Evolutionary conservation across 2,888 invertebrate genomes (phyloP), one percentile per base, ranked within the genome.

Genomic region (Euplexia lucipara): DNA sequence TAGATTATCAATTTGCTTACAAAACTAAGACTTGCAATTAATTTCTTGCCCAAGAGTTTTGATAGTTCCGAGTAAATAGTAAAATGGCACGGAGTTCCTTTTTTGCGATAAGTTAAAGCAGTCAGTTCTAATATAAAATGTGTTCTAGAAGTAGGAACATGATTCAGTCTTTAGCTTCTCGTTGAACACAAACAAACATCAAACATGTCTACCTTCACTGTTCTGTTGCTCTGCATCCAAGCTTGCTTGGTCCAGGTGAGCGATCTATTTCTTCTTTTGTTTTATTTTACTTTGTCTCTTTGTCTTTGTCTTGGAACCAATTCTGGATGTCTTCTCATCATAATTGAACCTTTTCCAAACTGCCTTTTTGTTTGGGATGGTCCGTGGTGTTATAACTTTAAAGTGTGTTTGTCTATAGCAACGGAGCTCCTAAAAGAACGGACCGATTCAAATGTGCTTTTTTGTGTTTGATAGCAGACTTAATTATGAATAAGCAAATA

Each of bases 201-300:
- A 18, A 71, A 51, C 42, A 77, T 79, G 77, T 52, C 60, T 42
- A 37, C 66, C 47, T 57, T 75, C 41, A 5, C 26, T 26, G 26
- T 79, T 32, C 47, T 82, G 42, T 56, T 81, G 41, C 54, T 79
- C 68, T 81, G 75, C 61, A 54, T 76, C 49, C 75, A 81, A 71
- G 77, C 75, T 69, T 81, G 72, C 62, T 70, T 81, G 56, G 52
- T 79, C 35, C 75, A 82, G 71, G 81, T 63, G 8, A 45, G 44
- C 42, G 3, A 16, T 3, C 7, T 9, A 20, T 6, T 16, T 16
- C 4, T 20, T 35, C 2, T 5, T 10, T 2, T 1, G n/a, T n/a
- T n/a, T n/a, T n/a, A n/a, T n/a, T n/a, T 26, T 2, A 26, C 26
- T 26, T 26, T 26, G 26, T 26, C 26, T 26, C 26, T 26, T 2